Base-by-base conservation (phyloP, 2,113 vertebrate species). In the Bagarius yarrelli region DNA sequence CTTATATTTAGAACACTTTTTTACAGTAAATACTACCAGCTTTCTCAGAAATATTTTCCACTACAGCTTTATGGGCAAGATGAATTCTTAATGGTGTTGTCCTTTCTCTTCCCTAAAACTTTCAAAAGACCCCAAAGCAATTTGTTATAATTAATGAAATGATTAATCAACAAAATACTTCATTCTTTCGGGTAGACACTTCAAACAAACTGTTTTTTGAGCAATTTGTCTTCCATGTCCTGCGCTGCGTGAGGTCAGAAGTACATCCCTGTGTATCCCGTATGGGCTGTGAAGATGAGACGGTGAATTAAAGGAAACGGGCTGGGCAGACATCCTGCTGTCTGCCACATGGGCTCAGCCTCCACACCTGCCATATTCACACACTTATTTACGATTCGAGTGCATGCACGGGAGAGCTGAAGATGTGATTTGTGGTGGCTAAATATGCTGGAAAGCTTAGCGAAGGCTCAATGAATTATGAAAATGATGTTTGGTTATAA, bases 31-130 rank as follows among this genome's bases (percentile, higher is more conserved):
- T 85, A 83, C 75, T 84, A 85, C 86, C 86, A 88, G 81, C 84
- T 86, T 85, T 82, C 75, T n/a, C 83, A 79, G 79, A 87, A 86
- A 86, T 85, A 86, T 86, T 86, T 88, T 88, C 87, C 87, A 85
- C 81, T 85, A 76, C 61, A 61, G 70, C 78, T 84, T 85, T 79
- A 88, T 72, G 79, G 82, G 44, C 81, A 87, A 77, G 71, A 86
- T 84, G 44, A 82, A 84, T 82, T 66, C 36, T 30, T 69, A 69
- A 82, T 76, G 36, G 47, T 56, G 61, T 82, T 74, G 53, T 78
- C 67, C 67, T 79, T 76, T 82, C 60, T 53, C 53, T 81, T 76
- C 32, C 27, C 59, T 80, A 63, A 76, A 73, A 47, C 80, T n/a
- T 57, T 15, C 36, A 16, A 34, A 71, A 71, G 25, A 21, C 34